A percentile compares a stretch with the other conserved stretches of the same genome.
These are phyloP conservation scores for Cheirogaleus medius DNA, from an alignment of 2,113 vertebrate genomes.

Conservation along the genomic window DNA sequence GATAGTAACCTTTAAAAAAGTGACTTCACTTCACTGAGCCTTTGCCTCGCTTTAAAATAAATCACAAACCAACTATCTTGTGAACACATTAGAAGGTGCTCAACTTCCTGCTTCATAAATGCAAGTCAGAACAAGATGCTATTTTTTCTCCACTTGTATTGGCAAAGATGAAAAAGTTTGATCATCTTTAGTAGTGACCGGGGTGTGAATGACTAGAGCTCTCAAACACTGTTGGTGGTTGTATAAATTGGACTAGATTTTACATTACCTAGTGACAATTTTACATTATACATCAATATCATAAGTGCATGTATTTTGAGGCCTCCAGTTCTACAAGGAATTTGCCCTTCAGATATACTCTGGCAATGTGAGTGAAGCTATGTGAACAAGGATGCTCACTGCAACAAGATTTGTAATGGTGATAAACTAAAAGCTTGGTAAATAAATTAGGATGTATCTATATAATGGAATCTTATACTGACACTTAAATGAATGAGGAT, in stretches of 20 bases:
- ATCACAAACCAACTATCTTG: not conserved
- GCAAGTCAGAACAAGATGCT: not conserved
- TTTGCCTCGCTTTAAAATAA: no score
- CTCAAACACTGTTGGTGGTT: no score
- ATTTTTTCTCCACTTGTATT: not conserved
- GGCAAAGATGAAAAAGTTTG: not conserved
- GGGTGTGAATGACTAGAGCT: not conserved
- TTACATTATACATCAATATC: not conserved
- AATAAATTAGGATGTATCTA: not conserved
- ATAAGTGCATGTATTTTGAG: not conserved
- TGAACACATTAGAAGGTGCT: not conserved
- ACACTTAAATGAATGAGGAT: not conserved
- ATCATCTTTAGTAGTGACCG: fast-evolving
- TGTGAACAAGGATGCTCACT: not conserved
- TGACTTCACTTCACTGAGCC: not conserved
- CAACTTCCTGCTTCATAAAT: not conserved
- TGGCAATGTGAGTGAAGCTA: not conserved
- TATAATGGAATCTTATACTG: not conserved
- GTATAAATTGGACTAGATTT: not conserved
- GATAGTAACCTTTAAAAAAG: no score
- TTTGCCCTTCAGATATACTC: not conserved
- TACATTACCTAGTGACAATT: not conserved
- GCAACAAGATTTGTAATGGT: not conserved
- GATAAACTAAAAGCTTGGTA: not conserved
- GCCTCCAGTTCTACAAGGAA: not conserved